Evolutionary conservation across 2,113 vertebrate genomes (phyloP).

Genomic region (Trogon melanurus): DNA sequence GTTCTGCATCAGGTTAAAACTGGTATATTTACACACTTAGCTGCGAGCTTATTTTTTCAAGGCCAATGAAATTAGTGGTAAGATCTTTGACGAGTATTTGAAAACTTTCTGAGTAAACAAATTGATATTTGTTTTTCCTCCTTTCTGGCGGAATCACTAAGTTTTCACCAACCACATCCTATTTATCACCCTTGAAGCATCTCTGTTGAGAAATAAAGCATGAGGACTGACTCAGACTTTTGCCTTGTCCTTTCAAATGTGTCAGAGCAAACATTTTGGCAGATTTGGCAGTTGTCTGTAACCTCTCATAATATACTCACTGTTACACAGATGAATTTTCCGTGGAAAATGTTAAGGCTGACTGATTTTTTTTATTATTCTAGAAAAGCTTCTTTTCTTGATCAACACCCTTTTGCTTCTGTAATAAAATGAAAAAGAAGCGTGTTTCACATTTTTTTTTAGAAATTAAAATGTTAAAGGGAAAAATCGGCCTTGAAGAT

Average conservation of each 20-base stretch:
- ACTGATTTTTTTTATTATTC: not conserved
- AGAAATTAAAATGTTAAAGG: not conserved
- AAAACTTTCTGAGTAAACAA: conserved; percentile 49
- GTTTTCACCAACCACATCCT: conserved; percentile 62
- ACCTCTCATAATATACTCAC: not conserved
- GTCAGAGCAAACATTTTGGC: conserved; percentile 9
- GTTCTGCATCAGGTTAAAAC: not conserved
- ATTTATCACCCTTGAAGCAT: conserved; percentile 67
- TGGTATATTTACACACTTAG: conserved; percentile 17
- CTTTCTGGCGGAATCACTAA: conserved; percentile 33
- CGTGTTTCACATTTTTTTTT: not conserved
- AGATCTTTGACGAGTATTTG: conserved; percentile 2
- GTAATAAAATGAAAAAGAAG: not conserved
- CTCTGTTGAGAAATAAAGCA: conserved; percentile 57
- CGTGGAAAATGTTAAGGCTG: not conserved
- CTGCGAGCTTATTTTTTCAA: conserved; percentile 20
- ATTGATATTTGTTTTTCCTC: conserved; percentile 30
- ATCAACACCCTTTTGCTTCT: not conserved
- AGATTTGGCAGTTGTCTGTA: not conserved
- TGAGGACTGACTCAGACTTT: conserved; percentile 47
- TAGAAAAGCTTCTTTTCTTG: not conserved
- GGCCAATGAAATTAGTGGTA: not conserved
- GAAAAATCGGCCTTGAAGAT: not conserved
- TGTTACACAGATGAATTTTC: not conserved
- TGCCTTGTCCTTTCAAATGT: conserved; percentile 2